These are phyloP conservation scores for Hirtodrosophila histrioides DNA, from an alignment of 2,888 invertebrate species.

Conservation along the genomic window DNA sequence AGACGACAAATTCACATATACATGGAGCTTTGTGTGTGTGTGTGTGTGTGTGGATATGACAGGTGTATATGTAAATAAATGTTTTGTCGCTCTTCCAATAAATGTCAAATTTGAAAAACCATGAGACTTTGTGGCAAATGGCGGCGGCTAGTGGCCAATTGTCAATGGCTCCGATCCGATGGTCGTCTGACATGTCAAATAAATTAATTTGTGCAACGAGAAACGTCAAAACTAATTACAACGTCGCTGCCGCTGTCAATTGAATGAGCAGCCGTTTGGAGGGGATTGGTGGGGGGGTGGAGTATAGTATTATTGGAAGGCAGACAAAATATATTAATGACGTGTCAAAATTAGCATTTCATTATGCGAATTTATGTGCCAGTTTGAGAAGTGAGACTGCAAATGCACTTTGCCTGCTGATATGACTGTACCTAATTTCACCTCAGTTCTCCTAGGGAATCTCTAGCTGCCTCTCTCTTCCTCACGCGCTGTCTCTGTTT, in stretches of 20 bases:
- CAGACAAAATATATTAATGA: slow-evolving; percentile 82
- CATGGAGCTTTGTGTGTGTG: neutral
- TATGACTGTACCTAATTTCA: neutral
- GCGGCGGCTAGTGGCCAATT: slow-evolving; percentile 53
- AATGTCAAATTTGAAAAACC: slow-evolving; percentile 68
- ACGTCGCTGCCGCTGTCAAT: slow-evolving; percentile 71
- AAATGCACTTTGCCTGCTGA: slow-evolving; percentile 24
- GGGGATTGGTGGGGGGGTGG: neutral
- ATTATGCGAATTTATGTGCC: slow-evolving; percentile 68
- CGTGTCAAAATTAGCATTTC: slow-evolving; percentile 84
- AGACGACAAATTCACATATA: slow-evolving; percentile 5
- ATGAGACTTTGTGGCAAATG: slow-evolving; percentile 48
- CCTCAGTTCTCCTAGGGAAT: neutral
- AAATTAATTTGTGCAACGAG: slow-evolving; percentile 83
- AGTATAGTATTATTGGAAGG: slow-evolving; percentile 22
- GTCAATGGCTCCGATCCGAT: slow-evolving; percentile 59
- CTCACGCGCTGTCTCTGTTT: neutral
- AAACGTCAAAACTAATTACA: slow-evolving; percentile 83
- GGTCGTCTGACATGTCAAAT: slow-evolving; percentile 80
- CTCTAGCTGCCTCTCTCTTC: neutral
- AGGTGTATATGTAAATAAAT: slow-evolving; percentile 23
- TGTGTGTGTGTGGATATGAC: slow-evolving; percentile 2
- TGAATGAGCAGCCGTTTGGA: slow-evolving; percentile 41
- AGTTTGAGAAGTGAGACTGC: slow-evolving; percentile 19
- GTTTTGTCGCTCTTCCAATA: slow-evolving; percentile 67